Base-by-base conservation (phyloP, 2,797 vertebrate species). In the Halcyon smyrnensis region DNA sequence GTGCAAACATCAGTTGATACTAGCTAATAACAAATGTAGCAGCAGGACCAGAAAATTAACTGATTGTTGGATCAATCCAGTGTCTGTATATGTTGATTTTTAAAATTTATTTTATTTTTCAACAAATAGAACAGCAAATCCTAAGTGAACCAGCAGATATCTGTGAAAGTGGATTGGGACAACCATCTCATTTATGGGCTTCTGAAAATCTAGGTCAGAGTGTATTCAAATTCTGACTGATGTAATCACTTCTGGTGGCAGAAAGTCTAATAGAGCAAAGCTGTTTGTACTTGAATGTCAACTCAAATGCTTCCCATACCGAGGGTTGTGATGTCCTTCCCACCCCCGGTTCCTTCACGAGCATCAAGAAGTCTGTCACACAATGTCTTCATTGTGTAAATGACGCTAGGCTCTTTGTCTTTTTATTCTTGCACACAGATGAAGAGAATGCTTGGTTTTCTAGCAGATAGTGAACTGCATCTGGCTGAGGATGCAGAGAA, bases 271-370 rank as follows among this genome's bases (percentile, higher is more conserved):
- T 18, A 63, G 74, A 79, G 39, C 36, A 82, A 92, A 92, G 89
- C 81, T 71, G 69, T 91, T 95, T 91, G 63, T 63, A 57, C 54
- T 94, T 87, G 90, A 96, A 91, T 91, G 92, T 89, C 89, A 87
- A 46, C 45, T 87, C 32, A 60, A 92, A 94, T 96, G 51, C 89
- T 91, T 84, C 64, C 68, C 84, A 64, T 80, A 53, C 89, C 2
- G 1, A 77, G 9, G 48, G 48, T 53, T 96, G 90, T 87, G 64
- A 70, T 81, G 41, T 78, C 5, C 43, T 74, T 39, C 57, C 82
- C 2, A 0, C 24, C 25, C 50, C 60, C 28, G 12, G 2, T 41
- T 87, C 63, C 56, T 73, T 90, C 84, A 67, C 0, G 0, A 65
- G 70, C 60, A 62, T 54, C 3, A 19, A 70, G 78, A 34, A 36